Base-by-base conservation (phyloP, 1,140 invertebrate genomes). In the Eupeodes corollae region DNA sequence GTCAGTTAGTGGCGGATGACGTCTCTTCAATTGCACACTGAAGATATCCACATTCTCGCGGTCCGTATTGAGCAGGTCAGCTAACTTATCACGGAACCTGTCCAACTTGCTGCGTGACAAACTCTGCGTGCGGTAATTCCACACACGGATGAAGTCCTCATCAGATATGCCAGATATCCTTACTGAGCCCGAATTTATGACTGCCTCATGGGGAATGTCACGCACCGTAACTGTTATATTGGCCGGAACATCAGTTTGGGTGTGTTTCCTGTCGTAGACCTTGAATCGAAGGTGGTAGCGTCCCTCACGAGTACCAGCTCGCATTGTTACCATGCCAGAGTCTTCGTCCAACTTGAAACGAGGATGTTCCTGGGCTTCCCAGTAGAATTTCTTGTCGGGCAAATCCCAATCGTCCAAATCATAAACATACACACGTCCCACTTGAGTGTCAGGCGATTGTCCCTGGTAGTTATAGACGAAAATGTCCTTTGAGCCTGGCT, bases 341-440 rank as follows among this genome's bases (percentile, higher is more conserved):
- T 91, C 87, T 61, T 90, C 82, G 64, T 95, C 85, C 6, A 96
- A 67, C 45, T 82, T 86, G 62, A 94, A 95, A 53, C 85, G 79
- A 5, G 84, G 81, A 70, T 88, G 80, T 61, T 88, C 88, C 42
- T 79, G 70, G 39, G 77, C 76, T 61, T 90, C 86, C 88, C 90
- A 94, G 56, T 90, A 91, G 73, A 96, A 98, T 58, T 90, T 91
- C 64, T 98, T 98, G 64, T 98, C 93, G 0, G 88, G 87, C 50
- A 95, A 68, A 75, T 98, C 94, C 93, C 92, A 98, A 64, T 98
- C 94, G 68, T 98, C 94, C 38, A 91, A 71, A 73, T 98, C 94
- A 65, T 92, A 90, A 0, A 96, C 91, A 67, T 97, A 95, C 2
- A 97, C 93, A 50, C 90, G 75, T 19, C 95, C 94, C 51, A 98